Evolutionary conservation across 2,113 vertebrate genomes (phyloP).

Genomic region (Hyaena hyaena): DNA sequence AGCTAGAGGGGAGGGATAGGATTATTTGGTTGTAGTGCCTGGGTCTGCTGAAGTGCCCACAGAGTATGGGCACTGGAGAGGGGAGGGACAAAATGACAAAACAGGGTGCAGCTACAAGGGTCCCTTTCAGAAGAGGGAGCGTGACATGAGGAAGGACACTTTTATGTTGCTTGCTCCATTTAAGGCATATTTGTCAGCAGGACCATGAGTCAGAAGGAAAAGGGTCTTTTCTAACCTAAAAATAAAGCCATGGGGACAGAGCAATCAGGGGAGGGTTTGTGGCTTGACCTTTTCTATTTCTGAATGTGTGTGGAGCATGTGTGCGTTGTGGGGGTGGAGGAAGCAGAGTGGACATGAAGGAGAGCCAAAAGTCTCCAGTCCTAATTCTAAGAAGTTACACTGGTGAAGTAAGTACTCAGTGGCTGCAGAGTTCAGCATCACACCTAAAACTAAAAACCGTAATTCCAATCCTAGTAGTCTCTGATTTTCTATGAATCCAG

Average conservation of each 20-base stretch:
- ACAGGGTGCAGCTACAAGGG: conserved; percentile 31
- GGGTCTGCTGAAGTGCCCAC: not conserved
- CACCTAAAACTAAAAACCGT: too few relatives aligned
- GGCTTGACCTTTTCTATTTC: conserved; percentile 78
- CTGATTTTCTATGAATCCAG: not conserved
- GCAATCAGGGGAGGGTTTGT: conserved; percentile 38
- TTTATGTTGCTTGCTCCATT: not conserved
- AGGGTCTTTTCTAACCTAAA: conserved; percentile 81
- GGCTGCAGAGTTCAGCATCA: not conserved
- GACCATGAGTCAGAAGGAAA: conserved; percentile 74
- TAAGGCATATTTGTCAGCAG: conserved; percentile 33
- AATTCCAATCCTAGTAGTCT: rapidly evolving
- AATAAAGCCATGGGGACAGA: conserved; percentile 73
- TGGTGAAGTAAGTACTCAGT: not conserved
- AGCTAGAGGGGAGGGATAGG: not conserved
- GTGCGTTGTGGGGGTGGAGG: not conserved
- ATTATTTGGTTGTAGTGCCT: not conserved
- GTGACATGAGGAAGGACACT: not conserved
- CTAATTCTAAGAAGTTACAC: rapidly evolving
- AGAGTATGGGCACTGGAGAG: not conserved
- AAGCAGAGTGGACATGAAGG: not conserved
- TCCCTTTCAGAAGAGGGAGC: conserved; percentile 65
- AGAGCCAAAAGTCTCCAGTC: not conserved
- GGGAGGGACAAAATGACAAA: not conserved
- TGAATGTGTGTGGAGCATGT: not conserved